These are phyloP conservation scores for Dastarcus helophoroides DNA, from an alignment of 2,888 invertebrate genomes.

Conservation along the genomic window DNA sequence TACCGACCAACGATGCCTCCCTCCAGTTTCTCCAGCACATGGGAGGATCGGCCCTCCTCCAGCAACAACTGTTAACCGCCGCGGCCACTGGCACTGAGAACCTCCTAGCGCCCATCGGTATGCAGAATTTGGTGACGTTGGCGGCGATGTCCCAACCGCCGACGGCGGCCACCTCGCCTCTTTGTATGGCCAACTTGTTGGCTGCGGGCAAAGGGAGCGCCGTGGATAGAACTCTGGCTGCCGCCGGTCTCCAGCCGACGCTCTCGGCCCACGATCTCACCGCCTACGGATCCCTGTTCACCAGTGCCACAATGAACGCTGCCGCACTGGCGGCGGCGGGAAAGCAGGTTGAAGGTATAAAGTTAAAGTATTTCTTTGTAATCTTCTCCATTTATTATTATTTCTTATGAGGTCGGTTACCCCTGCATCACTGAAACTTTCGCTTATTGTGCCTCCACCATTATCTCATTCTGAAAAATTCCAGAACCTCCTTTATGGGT, in stretches of 20 bases:
- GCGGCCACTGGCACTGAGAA: constrained; percentile 37
- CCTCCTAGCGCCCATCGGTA: constrained; percentile 64
- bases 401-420: too few relatives aligned
- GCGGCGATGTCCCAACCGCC: constrained; percentile 65
- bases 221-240: constrained; percentile 27
- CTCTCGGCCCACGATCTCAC: constrained; percentile 53
- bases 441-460: too few relatives aligned
- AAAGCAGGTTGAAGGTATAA: constrained; percentile 89
- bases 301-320: constrained; percentile 62
- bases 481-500: too few relatives aligned
- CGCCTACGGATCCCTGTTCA: constrained; percentile 48
- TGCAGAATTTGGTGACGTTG: constrained; percentile 85
- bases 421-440: too few relatives aligned
- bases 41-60: constrained; percentile 27
- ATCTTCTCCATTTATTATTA: too few relatives aligned
- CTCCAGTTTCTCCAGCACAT: constrained; percentile 33
- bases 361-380: too few relatives aligned
- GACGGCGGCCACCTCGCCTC: constrained; percentile 70
- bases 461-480: too few relatives aligned
- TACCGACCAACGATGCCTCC: constrained; percentile 43
- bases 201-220: constrained; percentile 36
- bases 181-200: constrained; percentile 40
- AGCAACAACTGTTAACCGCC: constrained; percentile 32
- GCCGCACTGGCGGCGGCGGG: constrained; percentile 59
- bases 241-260: constrained; percentile 39